Evolutionary conservation across 2,888 invertebrate species (phyloP).

Genomic region (Pollenia griseotomentosa): DNA sequence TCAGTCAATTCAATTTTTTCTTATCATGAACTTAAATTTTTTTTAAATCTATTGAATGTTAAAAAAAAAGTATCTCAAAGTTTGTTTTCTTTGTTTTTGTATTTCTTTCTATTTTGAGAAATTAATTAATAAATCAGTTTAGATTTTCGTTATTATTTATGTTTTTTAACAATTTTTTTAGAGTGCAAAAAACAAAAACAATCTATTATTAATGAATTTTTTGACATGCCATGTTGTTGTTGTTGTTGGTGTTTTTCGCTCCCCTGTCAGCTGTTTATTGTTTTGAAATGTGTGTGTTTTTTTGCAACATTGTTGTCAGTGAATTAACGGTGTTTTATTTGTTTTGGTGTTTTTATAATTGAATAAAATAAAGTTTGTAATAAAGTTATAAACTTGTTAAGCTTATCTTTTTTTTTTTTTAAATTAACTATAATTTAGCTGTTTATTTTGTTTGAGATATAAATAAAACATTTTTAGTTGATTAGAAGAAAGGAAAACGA

Average conservation of each 20-base stretch:
- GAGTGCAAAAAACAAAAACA: background rate
- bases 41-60: conserved; percentile 44
- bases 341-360: conserved; percentile 12
- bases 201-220: conserved; percentile 41
- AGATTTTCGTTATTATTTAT: conserved; percentile 12
- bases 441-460: background rate
- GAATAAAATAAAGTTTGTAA: conserved; percentile 4
- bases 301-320: conserved; percentile 1
- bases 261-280: conserved; percentile 23
- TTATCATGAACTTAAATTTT: conserved; percentile 38
- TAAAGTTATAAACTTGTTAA: conserved; percentile 2
- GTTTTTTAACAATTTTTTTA: conserved; percentile 33
- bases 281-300: background rate
- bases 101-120: conserved; percentile 41
- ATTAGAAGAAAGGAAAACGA: background rate
- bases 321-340: conserved; percentile 15
- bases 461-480: background rate
- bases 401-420: background rate
- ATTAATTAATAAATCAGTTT: conserved; percentile 60
- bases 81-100: conserved; percentile 42
- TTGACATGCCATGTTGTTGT: conserved; percentile 26
- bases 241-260: background rate
- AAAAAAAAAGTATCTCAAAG: conserved; percentile 47
- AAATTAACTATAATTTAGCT: background rate
- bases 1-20: conserved; percentile 25